These are phyloP conservation scores for Octodonta nipae DNA, from an alignment of 2,888 invertebrate genomes.

Conservation along the genomic window DNA sequence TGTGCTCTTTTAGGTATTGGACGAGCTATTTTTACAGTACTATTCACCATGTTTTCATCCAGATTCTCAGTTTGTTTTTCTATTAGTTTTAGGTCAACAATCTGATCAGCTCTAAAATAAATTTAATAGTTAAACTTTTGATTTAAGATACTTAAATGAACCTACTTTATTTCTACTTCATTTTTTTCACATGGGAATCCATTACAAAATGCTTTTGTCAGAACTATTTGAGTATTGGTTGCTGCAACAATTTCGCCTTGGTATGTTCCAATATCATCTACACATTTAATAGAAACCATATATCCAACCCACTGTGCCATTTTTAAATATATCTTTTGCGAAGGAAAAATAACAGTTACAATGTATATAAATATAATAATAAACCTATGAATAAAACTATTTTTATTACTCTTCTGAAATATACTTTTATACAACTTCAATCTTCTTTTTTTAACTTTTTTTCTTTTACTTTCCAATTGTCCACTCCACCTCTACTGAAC, in stretches of 20 bases:
- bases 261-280: slow-evolving; percentile 61
- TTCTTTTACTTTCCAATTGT: no score
- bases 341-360: no score
- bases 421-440: no score
- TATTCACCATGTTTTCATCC: slow-evolving; percentile 30
- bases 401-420: no score
- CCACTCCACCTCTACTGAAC: no score
- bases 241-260: slow-evolving; percentile 67
- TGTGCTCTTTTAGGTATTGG: slow-evolving; percentile 41
- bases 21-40: slow-evolving; percentile 41
- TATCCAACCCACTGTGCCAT: slow-evolving; percentile 61
- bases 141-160: neutral
- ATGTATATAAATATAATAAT: no score
- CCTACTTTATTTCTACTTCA: slow-evolving; percentile 46
- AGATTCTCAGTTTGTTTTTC: slow-evolving; percentile 41
- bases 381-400: no score
- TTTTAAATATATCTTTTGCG: no score
- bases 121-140: no score
- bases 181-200: slow-evolving; percentile 48
- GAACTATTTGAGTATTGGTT: slow-evolving; percentile 55
- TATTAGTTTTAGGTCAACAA: slow-evolving; percentile 62
- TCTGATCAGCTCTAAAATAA: slow-evolving; percentile 17
- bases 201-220: slow-evolving; percentile 71
- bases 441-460: no score
- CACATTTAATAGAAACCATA: slow-evolving; percentile 73